These are phyloP conservation scores for Staurois parvus DNA, from an alignment of 2,797 vertebrate species.

Conservation along the genomic window DNA sequence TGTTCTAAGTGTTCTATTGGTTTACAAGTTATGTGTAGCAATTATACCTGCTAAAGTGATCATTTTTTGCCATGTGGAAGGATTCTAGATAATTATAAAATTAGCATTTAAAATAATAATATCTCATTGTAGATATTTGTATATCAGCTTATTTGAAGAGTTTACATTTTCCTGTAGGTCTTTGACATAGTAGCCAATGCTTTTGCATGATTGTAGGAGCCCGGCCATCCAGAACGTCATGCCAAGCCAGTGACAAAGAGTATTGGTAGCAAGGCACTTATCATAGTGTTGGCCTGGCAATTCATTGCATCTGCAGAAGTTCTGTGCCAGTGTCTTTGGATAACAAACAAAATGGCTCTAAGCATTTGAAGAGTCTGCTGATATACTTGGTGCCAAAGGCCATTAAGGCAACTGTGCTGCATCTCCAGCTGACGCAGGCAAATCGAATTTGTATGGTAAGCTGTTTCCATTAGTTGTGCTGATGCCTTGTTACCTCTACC, in stretches of 20 bases:
- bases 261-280: conserved; percentile 31
- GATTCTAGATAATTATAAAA: neutral
- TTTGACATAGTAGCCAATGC: neutral
- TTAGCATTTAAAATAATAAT: neutral
- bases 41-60: no score
- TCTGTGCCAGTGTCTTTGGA: conserved; percentile 45
- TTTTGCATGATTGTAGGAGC: neutral
- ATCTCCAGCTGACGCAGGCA: conserved; percentile 43
- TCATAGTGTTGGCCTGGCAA: conserved; percentile 53
- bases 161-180: neutral
- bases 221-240: neutral
- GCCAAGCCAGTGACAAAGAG: conserved; percentile 1
- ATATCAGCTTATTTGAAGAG: neutral
- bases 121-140: neutral
- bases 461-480: neutral
- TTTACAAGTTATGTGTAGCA: no score
- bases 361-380: conserved; percentile 17
- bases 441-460: conserved; percentile 12
- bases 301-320: conserved; percentile 51
- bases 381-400: conserved; percentile 33
- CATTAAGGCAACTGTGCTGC: conserved; percentile 37
- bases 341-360: conserved; percentile 50
- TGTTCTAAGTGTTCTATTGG: no score
- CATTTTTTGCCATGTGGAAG: neutral
- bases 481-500: neutral